Evolutionary conservation across 2,113 vertebrate genomes (phyloP), one percentile per base, ranked within the genome.

Genomic region (Petrocephalus microphthalmus): DNA sequence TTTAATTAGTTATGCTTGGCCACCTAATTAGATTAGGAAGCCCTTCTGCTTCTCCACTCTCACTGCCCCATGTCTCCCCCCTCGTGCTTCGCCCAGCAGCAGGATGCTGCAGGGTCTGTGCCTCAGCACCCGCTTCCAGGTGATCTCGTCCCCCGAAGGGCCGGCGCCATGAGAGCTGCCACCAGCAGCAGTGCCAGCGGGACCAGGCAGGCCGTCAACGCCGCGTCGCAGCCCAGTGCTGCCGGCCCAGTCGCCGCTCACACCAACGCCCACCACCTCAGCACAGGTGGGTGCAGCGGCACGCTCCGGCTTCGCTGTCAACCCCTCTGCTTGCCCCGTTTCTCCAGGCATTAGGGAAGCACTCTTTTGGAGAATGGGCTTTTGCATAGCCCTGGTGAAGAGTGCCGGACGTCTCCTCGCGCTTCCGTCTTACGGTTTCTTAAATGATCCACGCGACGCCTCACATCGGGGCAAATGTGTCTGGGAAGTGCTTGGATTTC

Each of bases 81-180:
- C n/a, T 29, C 60, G 3, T n/a, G 88, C 85, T 74, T 89, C 93
- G 91, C 90, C 87, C 93, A 93, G 92, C 91, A 92, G 91, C 89
- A 92, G 90, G 87, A 92, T 94, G 93, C 91, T 92, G 91, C 90
- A 91, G 90, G 90, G 93, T 90, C 92, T 89, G 87, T 89, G 89
- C 91, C 90, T 90, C 87, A 90, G 89, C 52, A 78, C 91, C 90
- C 88, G 87, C 82, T 91, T 90, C 89, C 89, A 37, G 90, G 90
- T 92, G 86, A 88, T 89, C 51, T 90, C 89, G 56, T 91, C 90
- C 87, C 91, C 25, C 89, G 85, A 89, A 81, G 89, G 57, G 56
- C 87, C 86, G 81, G 85, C 90, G 83, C 88, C 56, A 91, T 93
- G 91, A 92, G 37, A 91, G 84, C 90, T 4, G 84, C 87, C 3